phyloP scores from a whole-genome alignment of 2,888 invertebrate species.

The Caenorhabditis plicata region DNA sequence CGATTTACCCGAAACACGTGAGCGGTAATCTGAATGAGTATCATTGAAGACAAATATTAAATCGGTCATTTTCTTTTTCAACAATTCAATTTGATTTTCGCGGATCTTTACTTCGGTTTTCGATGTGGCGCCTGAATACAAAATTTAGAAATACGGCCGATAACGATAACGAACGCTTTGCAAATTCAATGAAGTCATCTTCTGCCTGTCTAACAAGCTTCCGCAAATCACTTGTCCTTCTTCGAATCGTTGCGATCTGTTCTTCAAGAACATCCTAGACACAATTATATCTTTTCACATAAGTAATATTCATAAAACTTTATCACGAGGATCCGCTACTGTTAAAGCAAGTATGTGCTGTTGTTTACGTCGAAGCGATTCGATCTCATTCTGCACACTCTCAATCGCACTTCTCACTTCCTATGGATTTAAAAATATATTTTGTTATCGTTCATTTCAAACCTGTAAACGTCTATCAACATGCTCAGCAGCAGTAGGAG shows the following conservation, averaged over 20 bases:
- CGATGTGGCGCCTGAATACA: constrained; percentile 32
- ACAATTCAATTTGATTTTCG: constrained; percentile 55
- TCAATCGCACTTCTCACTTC: constrained; percentile 32
- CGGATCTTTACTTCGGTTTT: constrained; percentile 45
- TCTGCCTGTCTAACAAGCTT: constrained; percentile 46
- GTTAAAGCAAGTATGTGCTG: constrained; percentile 39
- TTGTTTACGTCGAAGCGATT: constrained; percentile 42
- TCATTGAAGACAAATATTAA: constrained; percentile 55
- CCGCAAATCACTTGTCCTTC: constrained; percentile 36
- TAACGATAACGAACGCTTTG: constrained; percentile 21
- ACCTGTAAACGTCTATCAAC: constrained; percentile 41
- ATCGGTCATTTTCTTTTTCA: constrained; percentile 52
- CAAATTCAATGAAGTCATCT: constrained; percentile 46
- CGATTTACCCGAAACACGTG: constrained; percentile 57
- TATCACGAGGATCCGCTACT: constrained; percentile 45
- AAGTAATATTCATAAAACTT: constrained; percentile 19
- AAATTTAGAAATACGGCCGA: neutral
- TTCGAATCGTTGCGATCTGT: constrained; percentile 48
- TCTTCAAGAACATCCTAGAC: constrained; percentile 55
- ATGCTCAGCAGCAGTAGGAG: constrained; percentile 38
- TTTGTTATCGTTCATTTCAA: constrained; percentile 1
- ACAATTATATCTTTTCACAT: neutral
- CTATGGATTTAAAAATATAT: constrained; percentile 6
- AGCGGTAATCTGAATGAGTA: constrained; percentile 58
- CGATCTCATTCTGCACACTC: constrained; percentile 37